phyloP scores from a whole-genome alignment of 2,797 vertebrate species.

The Bradypodion ventrale region DNA sequence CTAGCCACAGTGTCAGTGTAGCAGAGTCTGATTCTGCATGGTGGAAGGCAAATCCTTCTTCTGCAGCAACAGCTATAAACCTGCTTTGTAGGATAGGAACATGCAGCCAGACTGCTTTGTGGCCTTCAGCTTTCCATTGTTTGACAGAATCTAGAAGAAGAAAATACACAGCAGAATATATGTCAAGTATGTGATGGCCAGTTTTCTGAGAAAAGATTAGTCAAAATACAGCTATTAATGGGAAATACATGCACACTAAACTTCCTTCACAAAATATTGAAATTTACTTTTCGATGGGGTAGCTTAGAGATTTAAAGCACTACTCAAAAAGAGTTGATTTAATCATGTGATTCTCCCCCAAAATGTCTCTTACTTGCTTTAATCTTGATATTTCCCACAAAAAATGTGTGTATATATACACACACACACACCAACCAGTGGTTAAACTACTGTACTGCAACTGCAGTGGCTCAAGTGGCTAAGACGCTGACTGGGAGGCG shows the following conservation, averaged over 20 bases:
- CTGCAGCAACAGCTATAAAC: conserved; percentile 77
- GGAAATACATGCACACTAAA: no score
- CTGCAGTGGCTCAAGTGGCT: no score
- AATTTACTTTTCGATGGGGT: not conserved
- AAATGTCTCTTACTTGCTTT: no score
- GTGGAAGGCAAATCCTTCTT: conserved; percentile 89
- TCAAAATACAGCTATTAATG: not conserved
- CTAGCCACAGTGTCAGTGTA: conserved; percentile 86
- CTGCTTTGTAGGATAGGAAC: conserved; percentile 85
- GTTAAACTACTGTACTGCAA: no score
- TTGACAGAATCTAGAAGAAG: conserved; percentile 75
- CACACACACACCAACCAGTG: no score
- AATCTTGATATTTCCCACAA: no score
- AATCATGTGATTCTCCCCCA: no score
- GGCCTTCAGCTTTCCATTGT: conserved; percentile 83
- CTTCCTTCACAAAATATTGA: not conserved
- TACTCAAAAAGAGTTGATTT: no score
- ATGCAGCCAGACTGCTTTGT: conserved; percentile 84
- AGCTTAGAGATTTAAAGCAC: no score
- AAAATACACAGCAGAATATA: conserved; percentile 5
- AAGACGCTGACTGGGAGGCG: no score
- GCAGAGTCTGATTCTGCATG: conserved; percentile 80
- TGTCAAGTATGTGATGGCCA: no score
- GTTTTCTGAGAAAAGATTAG: not conserved
- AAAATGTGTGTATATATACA: no score